Conservation (phyloP, 2,113 vertebrate species). For the Toxotes jaculatrix region DNA sequence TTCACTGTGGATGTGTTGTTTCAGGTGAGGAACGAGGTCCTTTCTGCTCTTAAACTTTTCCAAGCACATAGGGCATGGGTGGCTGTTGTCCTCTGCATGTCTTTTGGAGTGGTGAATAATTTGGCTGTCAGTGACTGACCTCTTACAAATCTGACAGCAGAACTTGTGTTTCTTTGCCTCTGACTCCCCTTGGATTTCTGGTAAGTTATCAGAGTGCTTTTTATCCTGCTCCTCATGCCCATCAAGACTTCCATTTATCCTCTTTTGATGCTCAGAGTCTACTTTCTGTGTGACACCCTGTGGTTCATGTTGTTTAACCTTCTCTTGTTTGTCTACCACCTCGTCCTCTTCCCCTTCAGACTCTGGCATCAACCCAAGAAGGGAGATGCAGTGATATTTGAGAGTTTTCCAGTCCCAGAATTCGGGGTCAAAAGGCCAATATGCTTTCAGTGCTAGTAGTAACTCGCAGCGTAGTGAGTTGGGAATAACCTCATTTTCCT, state of each 20-base stretch:
- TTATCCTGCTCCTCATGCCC: conserved; percentile 32
- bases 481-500: conserved; percentile 92
- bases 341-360: conserved; percentile 87
- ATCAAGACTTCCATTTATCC: conserved; percentile 55
- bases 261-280: conserved; percentile 72
- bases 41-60: conserved; percentile 91
- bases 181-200: conserved; percentile 84
- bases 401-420: conserved; percentile 99
- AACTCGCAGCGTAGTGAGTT: conserved; percentile 97
- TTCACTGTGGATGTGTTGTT: conserved; percentile 89
- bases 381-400: conserved; percentile 90
- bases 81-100: conserved; percentile 89
- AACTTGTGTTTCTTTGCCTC: conserved; percentile 91
- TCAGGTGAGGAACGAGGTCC: conserved; percentile 91
- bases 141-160: conserved; percentile 93
- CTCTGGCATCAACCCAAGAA: conserved; percentile 89
- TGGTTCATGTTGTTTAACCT: conserved; percentile 29
- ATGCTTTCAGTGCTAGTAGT: conserved; percentile 93
- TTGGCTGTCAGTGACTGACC: conserved; percentile 89
- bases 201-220: conserved; percentile 60
- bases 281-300: conserved; percentile 80
- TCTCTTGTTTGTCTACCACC: conserved; percentile 43
- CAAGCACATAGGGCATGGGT: conserved; percentile 93
- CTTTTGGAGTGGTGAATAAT: conserved; percentile 95
- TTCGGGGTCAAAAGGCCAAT: conserved; percentile 98